phyloP scores from a whole-genome alignment of 1,140 invertebrate genomes.

The Chymomyza costata region DNA sequence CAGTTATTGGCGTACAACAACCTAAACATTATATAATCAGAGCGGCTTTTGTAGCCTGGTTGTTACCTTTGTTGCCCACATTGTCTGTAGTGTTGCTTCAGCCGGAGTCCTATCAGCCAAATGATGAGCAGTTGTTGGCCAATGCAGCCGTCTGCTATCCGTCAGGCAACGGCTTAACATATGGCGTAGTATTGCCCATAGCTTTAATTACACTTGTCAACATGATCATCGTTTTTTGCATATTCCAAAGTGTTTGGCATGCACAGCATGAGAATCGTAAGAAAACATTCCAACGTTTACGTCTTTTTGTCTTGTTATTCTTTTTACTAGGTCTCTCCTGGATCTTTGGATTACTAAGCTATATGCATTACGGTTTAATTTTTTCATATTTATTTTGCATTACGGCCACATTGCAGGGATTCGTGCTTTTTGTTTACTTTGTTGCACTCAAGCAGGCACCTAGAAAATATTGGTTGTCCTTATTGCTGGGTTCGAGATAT shows the following conservation, averaged over 20 bases:
- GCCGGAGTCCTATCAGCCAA: constrained; percentile 76
- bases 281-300: constrained; percentile 77
- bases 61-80: constrained; percentile 77
- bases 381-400: constrained; percentile 81
- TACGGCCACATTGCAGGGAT: constrained; percentile 80
- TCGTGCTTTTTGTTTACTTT: constrained; percentile 81
- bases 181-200: constrained; percentile 78
- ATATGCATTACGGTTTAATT: constrained; percentile 75
- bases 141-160: constrained; percentile 78
- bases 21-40: constrained; percentile 77
- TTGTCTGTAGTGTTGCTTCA: constrained; percentile 75
- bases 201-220: constrained; percentile 77
- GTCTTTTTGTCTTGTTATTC: constrained; percentile 79
- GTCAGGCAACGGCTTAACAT: constrained; percentile 76
- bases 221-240: constrained; percentile 77
- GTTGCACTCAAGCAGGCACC: constrained; percentile 79
- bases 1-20: constrained; percentile 77
- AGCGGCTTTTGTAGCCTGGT: constrained; percentile 78
- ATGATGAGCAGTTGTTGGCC: constrained; percentile 24
- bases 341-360: constrained; percentile 79
- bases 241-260: constrained; percentile 77
- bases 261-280: constrained; percentile 76
- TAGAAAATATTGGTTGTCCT: constrained; percentile 76
- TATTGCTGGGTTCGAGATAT: constrained; percentile 15
- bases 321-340: constrained; percentile 81